Evolutionary conservation across 2,888 invertebrate species (phyloP), one percentile per base, ranked within the genome.

Genomic region (Ichneumoninae sp.): DNA sequence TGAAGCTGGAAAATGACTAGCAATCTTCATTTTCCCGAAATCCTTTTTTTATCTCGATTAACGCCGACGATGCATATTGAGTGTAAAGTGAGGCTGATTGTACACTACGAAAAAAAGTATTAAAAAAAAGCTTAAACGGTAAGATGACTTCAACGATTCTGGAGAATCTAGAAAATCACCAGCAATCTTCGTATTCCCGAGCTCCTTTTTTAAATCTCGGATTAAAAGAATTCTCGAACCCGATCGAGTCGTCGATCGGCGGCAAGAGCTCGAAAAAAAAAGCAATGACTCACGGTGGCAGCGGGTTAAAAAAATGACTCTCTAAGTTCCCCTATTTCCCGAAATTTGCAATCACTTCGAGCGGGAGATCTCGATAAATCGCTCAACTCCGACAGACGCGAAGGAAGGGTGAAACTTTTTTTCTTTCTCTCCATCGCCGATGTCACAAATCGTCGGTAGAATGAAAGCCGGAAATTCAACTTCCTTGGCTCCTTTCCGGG

Each of bases 401-500:
- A 47, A 50, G 68, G 74, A 22, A 50, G 71, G 74, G 52, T 26
- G 47, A 75, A 78, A 65, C 26, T 72, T 85, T 74, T 74, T 50
- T 44, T 16, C 16, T 13, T 47, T 74, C 30, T 75, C 70, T 36
- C 40, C 36, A 26, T 22, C 57, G 13, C 26, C 19, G 47, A 40
- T 54, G 52, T 47, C 77, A 77, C 69, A 66, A 81, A 78, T 74
- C n/a, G 68, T 47, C 36, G 62, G 19, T 50, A 79, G 54, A 82
- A 84, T 66, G 82, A 82, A 82, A 82, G 79, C 79, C 82, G 65
- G 78, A 82, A 82, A 74, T 22, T 69, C 44, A 33, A 52, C 19
- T 52, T 77, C 62, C 60, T 44, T 77, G 30, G 44, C 50, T 62
- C 40, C 26, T 65, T 44, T 10, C 57, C 60, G 19, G 60, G 10